Evolutionary conservation across 2,797 vertebrate species (phyloP), one percentile per base, ranked within the genome.

Genomic region (Gymnothorax javanicus): DNA sequence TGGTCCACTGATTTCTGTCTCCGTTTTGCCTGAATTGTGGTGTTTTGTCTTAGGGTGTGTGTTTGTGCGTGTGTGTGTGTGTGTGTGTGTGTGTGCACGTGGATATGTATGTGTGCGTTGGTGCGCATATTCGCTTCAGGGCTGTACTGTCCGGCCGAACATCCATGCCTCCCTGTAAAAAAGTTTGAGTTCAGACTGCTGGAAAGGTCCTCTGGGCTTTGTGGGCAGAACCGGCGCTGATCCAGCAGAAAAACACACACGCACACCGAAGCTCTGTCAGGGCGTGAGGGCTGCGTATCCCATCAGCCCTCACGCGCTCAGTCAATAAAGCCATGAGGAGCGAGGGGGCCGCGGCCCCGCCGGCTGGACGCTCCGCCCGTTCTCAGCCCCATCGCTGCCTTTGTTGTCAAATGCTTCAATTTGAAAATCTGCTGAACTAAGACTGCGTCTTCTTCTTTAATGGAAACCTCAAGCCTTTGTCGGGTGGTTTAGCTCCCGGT

Each of bases 301-400:
- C 92, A 93, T 94, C 93, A 89, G 60, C 90, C 92, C 90, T 91
- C 92, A 88, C 89, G 90, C 91, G 91, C 91, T 90, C 90, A 90
- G 92, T 95, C 92, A 95, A 94, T 94, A 94, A 94, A 94, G 91
- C 90, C 82, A 91, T 91, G 93, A 91, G 89, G 93, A 90, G 88
- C 87, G 87, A 89, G 89, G 89, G 88, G 91, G 83, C 82, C 82
- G 58, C 17, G 20, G 84, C 92, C 33, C 33, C 89, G 2, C 84
- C 83, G 91, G 91, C 87, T 87, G 90, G 93, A 94, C 88, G 89
- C 91, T 93, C 91, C 64, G 94, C 91, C 93, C 88, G 91, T 91
- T 94, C 92, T 94, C 91, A 94, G 90, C 91, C 93, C 91, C 93
- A 94, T 94, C 94, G 92, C 91, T 92, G 90, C 92, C 92, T 94